Conservation (phyloP, 2,888 invertebrate species). For the Polylopha cassiicola region DNA sequence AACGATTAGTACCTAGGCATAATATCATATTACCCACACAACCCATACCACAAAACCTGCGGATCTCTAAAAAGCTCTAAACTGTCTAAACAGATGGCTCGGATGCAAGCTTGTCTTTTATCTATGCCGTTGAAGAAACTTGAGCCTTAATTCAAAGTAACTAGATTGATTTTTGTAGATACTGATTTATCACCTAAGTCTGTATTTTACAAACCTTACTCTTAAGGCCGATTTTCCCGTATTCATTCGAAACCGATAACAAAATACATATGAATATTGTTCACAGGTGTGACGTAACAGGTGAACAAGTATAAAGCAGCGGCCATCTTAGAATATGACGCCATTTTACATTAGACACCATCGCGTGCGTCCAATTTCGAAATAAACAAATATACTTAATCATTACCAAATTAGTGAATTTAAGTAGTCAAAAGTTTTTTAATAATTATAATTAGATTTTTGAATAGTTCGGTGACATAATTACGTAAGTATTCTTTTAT, state of each 20-base stretch:
- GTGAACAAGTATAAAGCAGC: slow-evolving; percentile 65
- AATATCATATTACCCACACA: too few species aligned
- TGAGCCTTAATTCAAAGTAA: background rate
- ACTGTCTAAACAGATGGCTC: slow-evolving; percentile 12
- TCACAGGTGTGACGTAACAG: slow-evolving; percentile 68
- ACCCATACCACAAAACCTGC: slow-evolving; percentile 2
- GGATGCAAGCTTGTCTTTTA: slow-evolving; percentile 4
- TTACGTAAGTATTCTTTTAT: slow-evolving; percentile 27
- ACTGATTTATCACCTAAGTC: background rate
- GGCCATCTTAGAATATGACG: slow-evolving; percentile 42
- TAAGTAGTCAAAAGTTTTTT: slow-evolving; percentile 24
- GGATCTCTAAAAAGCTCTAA: slow-evolving; percentile 21
- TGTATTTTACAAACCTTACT: too few species aligned
- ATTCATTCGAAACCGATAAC: slow-evolving; percentile 44
- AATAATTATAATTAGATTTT: slow-evolving; percentile 13
- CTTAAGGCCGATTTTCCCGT: slow-evolving; percentile 39
- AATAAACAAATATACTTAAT: slow-evolving; percentile 37
- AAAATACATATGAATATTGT: slow-evolving; percentile 52
- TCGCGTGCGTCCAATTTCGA: slow-evolving; percentile 32
- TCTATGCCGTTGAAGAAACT: background rate
- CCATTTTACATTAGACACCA: slow-evolving; percentile 59
- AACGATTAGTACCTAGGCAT: too few species aligned
- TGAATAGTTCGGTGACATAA: slow-evolving; percentile 21
- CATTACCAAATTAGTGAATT: slow-evolving; percentile 39
- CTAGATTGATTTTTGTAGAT: background rate